Base-by-base conservation (phyloP, 2,797 vertebrate genomes). In the Crossoptilon crossoptilon region DNA sequence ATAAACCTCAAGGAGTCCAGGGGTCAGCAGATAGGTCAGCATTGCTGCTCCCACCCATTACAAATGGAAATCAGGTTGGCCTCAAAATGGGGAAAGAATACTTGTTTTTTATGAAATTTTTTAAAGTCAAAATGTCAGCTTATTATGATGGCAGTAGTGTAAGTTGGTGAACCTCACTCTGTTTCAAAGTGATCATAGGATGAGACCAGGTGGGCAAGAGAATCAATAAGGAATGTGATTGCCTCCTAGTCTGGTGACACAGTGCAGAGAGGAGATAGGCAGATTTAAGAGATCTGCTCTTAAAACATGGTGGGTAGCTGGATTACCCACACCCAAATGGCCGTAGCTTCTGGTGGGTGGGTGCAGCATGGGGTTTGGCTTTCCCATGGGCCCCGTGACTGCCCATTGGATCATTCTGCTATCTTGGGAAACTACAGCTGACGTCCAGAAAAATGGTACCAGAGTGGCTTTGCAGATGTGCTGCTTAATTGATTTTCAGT, bases 331-430 rank as follows among this genome's bases (percentile, higher is more conserved):
- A 93, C 10, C 7, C 29, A 77, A 93, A 66, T 60, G 84, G 85
- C 67, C 53, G 41, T 82, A 67, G 23, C 69, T 94, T 84, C 62
- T 94, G 31, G 12, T 83, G n/a, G 49, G 35, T 55, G 66, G 62
- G 17, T 11, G 56, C 58, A 63, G 62, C 58, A 80, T 13, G 1
- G 33, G 6, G 49, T 79, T 84, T 87, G 70, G 26, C 59, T 87
- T 94, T 91, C 58, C 77, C 11, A 9, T 80, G 72, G 80, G 91
- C 59, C 90, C 43, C 5, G 4, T 87, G 91, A 74, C 75, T 16
- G n/a, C 31, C 67, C 67, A 83, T 88, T 55, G 58, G 59, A 82
- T 92, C 86, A 94, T 96, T 93, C 91, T 97, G 73, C 86, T 95
- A 60, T 89, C 96, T 96, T 21, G 13, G 94, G 94, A 94, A 93